Conservation (phyloP, 2,113 vertebrate species). For the Dicrurus megarhynchus region DNA sequence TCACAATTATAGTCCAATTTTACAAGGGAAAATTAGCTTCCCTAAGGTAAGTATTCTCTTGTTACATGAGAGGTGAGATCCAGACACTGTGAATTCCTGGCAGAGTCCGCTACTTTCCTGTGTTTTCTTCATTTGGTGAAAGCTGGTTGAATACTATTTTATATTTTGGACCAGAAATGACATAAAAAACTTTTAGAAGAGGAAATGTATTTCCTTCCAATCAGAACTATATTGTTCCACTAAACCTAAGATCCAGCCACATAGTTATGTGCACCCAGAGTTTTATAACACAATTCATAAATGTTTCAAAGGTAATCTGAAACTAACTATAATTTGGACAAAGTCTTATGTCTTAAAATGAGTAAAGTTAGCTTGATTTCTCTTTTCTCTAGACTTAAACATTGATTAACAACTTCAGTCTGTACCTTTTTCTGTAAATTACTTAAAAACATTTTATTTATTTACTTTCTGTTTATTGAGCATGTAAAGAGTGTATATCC, state of each 20-base stretch:
- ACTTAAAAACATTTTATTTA: not conserved
- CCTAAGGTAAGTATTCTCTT: constrained; percentile 50
- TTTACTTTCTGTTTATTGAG: not conserved
- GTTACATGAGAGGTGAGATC: constrained; percentile 60
- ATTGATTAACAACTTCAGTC: not conserved
- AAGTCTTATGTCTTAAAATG: not conserved
- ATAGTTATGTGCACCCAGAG: not conserved
- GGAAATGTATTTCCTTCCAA: constrained; percentile 51
- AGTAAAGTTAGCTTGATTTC: not conserved
- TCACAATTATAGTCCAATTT: constrained; percentile 31
- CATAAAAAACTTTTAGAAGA: constrained; percentile 23
- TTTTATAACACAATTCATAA: not conserved
- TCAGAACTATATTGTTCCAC: constrained; percentile 28
- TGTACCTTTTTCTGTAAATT: not conserved
- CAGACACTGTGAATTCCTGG: constrained; percentile 62
- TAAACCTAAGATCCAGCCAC: not conserved
- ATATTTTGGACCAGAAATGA: constrained; percentile 30
- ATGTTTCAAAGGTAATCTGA: not conserved
- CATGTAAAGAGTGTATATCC: not conserved
- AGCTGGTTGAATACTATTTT: constrained; percentile 29
- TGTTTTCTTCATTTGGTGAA: constrained; percentile 42
- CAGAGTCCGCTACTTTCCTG: constrained; percentile 22
- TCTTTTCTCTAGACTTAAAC: not conserved
- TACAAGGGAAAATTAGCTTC: constrained; percentile 63
- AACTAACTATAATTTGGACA: not conserved